Conservation (phyloP, 2,888 invertebrate species). For the Macropis europaea region DNA sequence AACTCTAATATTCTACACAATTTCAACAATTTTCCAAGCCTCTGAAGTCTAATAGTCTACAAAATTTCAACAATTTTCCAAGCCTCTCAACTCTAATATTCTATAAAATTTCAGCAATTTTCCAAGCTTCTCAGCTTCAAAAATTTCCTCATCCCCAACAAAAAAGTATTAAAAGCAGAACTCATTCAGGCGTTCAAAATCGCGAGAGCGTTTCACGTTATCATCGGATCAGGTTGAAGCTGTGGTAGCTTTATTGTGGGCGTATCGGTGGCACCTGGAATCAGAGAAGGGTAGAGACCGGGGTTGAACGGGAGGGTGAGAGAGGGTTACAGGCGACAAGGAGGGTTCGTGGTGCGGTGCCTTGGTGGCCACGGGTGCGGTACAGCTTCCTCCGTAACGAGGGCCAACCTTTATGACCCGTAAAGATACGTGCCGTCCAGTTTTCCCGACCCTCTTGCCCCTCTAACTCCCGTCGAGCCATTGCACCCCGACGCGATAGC, state of each 20-base stretch:
- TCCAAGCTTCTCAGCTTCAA: no score
- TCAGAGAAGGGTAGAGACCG: not conserved
- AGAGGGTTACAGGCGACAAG: conserved; percentile 62
- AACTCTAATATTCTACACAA: no score
- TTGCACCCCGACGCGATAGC: conserved; percentile 47
- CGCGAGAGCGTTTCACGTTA: not conserved
- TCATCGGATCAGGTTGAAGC: conserved; percentile 7
- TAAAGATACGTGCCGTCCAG: conserved; percentile 79
- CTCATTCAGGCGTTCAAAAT: not conserved
- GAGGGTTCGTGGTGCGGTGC: conserved; percentile 74
- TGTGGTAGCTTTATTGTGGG: conserved; percentile 8
- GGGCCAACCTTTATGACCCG: conserved; percentile 78
- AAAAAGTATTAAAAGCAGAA: no score
- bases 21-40: no score
- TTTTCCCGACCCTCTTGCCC: conserved; percentile 61
- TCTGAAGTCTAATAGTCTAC: no score
- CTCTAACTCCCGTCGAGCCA: conserved; percentile 15
- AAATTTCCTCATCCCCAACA: no score
- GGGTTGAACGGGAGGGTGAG: conserved; percentile 1
- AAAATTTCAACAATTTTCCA: no score
- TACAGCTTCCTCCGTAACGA: conserved; percentile 76
- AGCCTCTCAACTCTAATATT: no score
- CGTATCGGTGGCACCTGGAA: conserved; percentile 38
- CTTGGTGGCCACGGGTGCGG: conserved; percentile 79
- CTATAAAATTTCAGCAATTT: no score